phyloP scores from a whole-genome alignment of 2,888 invertebrate species.

The Callyntrura guangdongensis region DNA sequence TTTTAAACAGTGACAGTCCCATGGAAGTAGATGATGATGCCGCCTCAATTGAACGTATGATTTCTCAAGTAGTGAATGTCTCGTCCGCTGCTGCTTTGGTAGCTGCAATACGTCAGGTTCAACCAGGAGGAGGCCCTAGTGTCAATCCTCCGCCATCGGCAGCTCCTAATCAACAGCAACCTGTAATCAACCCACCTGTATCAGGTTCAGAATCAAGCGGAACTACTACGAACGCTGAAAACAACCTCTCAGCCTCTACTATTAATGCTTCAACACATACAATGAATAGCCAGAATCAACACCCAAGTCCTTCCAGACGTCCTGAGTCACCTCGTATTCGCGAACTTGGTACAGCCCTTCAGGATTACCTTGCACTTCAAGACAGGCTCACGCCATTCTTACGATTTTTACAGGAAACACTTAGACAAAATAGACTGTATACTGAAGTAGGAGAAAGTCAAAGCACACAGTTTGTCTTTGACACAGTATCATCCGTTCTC shows the following conservation, averaged over 20 bases:
- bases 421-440: slow-evolving; percentile 80
- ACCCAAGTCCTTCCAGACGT: slow-evolving; percentile 66
- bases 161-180: slow-evolving; percentile 9
- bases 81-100: slow-evolving; percentile 80
- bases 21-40: slow-evolving; percentile 81
- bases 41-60: slow-evolving; percentile 80
- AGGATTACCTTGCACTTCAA: slow-evolving; percentile 81
- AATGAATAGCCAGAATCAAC: slow-evolving; percentile 3
- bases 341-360: slow-evolving; percentile 82
- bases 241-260: neutral
- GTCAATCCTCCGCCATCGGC: slow-evolving; percentile 2
- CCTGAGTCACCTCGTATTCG: slow-evolving; percentile 81
- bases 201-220: neutral
- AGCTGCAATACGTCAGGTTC: slow-evolving; percentile 74
- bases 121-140: slow-evolving; percentile 23
- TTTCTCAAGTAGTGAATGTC: slow-evolving; percentile 82
- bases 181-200: slow-evolving; percentile 7
- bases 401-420: slow-evolving; percentile 77
- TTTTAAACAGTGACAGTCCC: slow-evolving; percentile 12
- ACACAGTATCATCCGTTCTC: slow-evolving; percentile 92
- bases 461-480: slow-evolving; percentile 89
- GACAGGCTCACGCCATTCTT: slow-evolving; percentile 82
- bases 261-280: neutral
- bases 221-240: neutral
- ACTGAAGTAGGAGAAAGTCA: slow-evolving; percentile 77